Conservation (phyloP, 2,113 vertebrate genomes). For the Chunga burmeisteri region DNA sequence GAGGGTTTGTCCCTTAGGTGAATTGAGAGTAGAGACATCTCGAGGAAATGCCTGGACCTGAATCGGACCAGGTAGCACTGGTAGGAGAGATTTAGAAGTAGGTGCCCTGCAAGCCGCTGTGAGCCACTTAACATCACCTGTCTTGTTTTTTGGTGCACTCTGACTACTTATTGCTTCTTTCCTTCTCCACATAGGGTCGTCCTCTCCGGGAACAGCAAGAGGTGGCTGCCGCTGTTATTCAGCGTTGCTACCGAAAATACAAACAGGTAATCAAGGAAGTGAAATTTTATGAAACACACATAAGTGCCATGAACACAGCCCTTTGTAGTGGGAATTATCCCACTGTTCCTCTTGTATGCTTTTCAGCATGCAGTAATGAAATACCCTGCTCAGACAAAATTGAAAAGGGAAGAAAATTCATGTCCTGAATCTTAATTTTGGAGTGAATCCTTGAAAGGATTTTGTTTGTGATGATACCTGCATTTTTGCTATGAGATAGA, state of each 20-base stretch:
- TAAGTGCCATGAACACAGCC: neutral
- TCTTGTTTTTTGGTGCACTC: neutral
- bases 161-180: neutral
- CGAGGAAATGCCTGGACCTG: neutral
- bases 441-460: neutral
- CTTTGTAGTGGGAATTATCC: neutral
- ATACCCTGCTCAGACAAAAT: neutral
- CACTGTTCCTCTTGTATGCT: neutral
- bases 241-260: slow-evolving; percentile 98
- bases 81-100: neutral
- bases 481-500: neutral
- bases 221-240: slow-evolving; percentile 95
- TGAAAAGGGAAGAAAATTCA: neutral
- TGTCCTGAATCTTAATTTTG: neutral
- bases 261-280: slow-evolving; percentile 86
- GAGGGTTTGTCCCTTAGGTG: neutral
- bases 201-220: slow-evolving; percentile 95
- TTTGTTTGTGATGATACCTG: neutral
- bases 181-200: slow-evolving; percentile 78
- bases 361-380: neutral
- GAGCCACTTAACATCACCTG: neutral
- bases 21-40: neutral
- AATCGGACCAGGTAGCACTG: fast-evolving
- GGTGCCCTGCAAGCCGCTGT: neutral
- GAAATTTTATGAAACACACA: neutral